A percentile compares a stretch with the other conserved stretches of the same genome.
phyloP scores from a whole-genome alignment of 2,888 invertebrate genomes.

The Stegophylla sp. region DNA sequence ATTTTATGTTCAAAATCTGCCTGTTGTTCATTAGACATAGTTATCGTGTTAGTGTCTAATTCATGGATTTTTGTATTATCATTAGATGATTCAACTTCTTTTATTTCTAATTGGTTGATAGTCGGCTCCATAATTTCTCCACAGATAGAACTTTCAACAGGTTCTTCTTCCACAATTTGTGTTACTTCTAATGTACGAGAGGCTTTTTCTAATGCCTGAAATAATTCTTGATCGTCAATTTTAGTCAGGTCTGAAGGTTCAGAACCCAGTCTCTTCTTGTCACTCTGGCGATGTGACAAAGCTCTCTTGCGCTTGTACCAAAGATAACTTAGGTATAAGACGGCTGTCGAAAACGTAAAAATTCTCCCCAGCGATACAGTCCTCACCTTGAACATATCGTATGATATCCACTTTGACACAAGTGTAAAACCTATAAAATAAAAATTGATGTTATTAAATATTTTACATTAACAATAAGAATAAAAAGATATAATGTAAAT shows the following conservation, averaged over 20 bases:
- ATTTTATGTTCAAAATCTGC: neutral
- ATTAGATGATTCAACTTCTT: slow-evolving; percentile 19
- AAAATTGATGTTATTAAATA: neutral
- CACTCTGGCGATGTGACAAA: slow-evolving; percentile 66
- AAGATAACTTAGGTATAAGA: slow-evolving; percentile 78
- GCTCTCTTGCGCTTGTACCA: slow-evolving; percentile 84
- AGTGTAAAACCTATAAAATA: slow-evolving; percentile 45
- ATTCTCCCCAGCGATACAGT: slow-evolving; percentile 64
- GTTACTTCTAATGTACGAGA: slow-evolving; percentile 32
- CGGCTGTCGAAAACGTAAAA: slow-evolving; percentile 81
- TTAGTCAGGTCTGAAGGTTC: slow-evolving; percentile 44
- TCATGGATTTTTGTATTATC: slow-evolving; percentile 3
- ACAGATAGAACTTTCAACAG: neutral
- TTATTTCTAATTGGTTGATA: slow-evolving; percentile 15
- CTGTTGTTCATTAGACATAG: slow-evolving; percentile 1
- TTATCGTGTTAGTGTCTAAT: neutral
- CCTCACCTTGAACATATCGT: slow-evolving; percentile 59
- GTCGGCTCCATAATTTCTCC: slow-evolving; percentile 43
- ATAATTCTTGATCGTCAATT: slow-evolving; percentile 45
- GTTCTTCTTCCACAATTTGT: slow-evolving; percentile 30
- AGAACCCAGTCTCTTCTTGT: slow-evolving; percentile 50
- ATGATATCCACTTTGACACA: slow-evolving; percentile 57
- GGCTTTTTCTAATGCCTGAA: slow-evolving; percentile 37
- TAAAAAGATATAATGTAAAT: too few relatives aligned
- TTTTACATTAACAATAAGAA: too few relatives aligned